phyloP scores from a whole-genome alignment of 2,888 invertebrate genomes.

The Oasisia sp. region DNA sequence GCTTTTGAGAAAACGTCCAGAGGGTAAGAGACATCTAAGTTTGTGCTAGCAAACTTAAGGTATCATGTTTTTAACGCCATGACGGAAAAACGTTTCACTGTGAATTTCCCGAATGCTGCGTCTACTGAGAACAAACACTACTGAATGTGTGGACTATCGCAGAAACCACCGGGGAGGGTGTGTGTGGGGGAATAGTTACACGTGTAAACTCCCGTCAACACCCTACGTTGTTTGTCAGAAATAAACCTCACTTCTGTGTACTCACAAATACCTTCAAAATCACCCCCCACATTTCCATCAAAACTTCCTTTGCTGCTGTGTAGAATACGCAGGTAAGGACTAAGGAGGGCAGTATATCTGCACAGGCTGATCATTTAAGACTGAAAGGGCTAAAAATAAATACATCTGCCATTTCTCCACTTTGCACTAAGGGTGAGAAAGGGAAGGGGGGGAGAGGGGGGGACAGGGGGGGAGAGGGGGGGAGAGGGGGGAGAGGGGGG shows the following conservation, averaged over 20 bases:
- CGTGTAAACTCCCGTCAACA: background rate
- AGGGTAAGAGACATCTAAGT: background rate
- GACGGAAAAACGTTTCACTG: background rate
- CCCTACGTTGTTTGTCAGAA: background rate
- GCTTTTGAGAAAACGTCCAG: no score
- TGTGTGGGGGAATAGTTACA: no score
- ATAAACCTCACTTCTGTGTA: background rate
- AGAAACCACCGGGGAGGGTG: background rate
- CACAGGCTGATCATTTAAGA: background rate
- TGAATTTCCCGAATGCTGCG: background rate
- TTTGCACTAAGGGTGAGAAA: no score
- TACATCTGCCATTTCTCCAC: no score
- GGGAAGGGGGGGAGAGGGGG: background rate
- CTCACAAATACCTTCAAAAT: background rate
- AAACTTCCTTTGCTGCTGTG: background rate
- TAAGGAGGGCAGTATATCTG: background rate
- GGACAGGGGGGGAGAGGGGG: background rate
- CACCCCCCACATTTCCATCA: background rate
- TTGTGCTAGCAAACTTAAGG: background rate
- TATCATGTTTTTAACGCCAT: background rate
- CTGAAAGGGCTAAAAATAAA: no score
- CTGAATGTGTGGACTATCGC: background rate
- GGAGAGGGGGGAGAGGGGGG: background rate
- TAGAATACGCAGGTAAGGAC: background rate
- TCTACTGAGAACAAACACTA: background rate